phyloP scores from a whole-genome alignment of 1,140 invertebrate species.

The Leptonema lineaticorne region DNA sequence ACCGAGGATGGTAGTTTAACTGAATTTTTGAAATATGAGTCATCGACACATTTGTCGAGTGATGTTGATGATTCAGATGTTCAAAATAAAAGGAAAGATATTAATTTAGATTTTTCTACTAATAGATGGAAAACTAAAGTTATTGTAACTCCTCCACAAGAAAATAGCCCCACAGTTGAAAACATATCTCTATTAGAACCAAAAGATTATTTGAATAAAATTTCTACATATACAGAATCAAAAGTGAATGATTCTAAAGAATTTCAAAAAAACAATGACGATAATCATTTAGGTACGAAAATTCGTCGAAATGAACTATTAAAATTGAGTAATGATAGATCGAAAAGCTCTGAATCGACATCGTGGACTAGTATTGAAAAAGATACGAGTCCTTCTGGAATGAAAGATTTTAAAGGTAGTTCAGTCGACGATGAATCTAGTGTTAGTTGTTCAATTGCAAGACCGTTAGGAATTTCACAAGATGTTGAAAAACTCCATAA shows the following conservation, averaged over 20 bases:
- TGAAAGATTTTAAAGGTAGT: slow-evolving; percentile 61
- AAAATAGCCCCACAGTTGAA: slow-evolving; percentile 56
- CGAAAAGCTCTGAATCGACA: slow-evolving; percentile 65
- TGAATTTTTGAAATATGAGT: slow-evolving; percentile 55
- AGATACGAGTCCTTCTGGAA: slow-evolving; percentile 57
- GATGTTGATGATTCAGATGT: slow-evolving; percentile 47
- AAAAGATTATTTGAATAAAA: slow-evolving; percentile 47
- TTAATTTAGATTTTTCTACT: slow-evolving; percentile 45
- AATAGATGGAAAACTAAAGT: slow-evolving; percentile 58
- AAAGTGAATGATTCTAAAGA: slow-evolving; percentile 12
- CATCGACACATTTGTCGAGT: slow-evolving; percentile 48
- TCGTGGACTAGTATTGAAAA: slow-evolving; percentile 64
- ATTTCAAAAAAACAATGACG: slow-evolving; percentile 47
- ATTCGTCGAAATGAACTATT: slow-evolving; percentile 55
- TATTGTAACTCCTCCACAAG: slow-evolving; percentile 56
- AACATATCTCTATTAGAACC: slow-evolving; percentile 54
- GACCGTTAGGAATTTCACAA: slow-evolving; percentile 73
- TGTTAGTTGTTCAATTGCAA: slow-evolving; percentile 74
- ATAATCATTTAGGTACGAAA: slow-evolving; percentile 52
- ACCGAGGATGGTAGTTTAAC: slow-evolving; percentile 55
- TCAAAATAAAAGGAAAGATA: slow-evolving; percentile 36
- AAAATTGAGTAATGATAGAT: slow-evolving; percentile 64
- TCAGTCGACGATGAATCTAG: slow-evolving; percentile 75
- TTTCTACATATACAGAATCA: slow-evolving; percentile 36
- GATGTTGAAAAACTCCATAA: slow-evolving; percentile 63